Percentiles rank a stretch among this genome's conserved stretches.
phyloP scores from a whole-genome alignment of 2,888 invertebrate genomes.

The Lasius fuliginosus region DNA sequence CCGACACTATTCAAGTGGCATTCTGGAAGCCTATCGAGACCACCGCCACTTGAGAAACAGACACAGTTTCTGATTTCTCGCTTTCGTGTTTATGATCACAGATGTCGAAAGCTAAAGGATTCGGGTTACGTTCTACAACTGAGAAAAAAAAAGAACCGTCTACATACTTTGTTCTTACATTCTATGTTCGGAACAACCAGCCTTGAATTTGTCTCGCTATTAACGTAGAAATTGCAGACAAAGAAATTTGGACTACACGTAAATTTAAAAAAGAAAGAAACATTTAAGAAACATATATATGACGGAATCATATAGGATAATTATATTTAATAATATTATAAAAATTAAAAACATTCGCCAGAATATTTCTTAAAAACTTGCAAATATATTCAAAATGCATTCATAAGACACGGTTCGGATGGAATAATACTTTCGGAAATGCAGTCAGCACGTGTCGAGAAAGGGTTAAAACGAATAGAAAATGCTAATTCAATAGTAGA shows the following conservation, averaged over 20 bases:
- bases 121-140: constrained; percentile 62
- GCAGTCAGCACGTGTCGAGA: too few relatives aligned
- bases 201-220: constrained; percentile 54
- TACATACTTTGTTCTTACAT: not conserved
- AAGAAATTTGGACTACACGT: not conserved
- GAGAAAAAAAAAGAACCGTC: constrained; percentile 33
- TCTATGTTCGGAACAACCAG: constrained; percentile 17
- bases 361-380: not conserved
- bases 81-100: constrained; percentile 56
- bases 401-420: not conserved
- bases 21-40: constrained; percentile 17
- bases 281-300: too few relatives aligned
- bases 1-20: constrained; percentile 18
- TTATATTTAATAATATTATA: not conserved
- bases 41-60: constrained; percentile 41
- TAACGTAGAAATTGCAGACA: constrained; percentile 40
- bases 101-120: constrained; percentile 61
- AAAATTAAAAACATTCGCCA: not conserved
- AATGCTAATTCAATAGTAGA: too few relatives aligned
- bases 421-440: not conserved
- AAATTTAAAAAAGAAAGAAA: not conserved
- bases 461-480: too few relatives aligned
- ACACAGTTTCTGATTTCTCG: constrained; percentile 59
- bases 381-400: not conserved
- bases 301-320: not conserved